Percentiles rank a stretch among this genome's conserved stretches.
Evolutionary conservation across 1,140 invertebrate genomes (phyloP).

Genomic region (Atta texana): DNA sequence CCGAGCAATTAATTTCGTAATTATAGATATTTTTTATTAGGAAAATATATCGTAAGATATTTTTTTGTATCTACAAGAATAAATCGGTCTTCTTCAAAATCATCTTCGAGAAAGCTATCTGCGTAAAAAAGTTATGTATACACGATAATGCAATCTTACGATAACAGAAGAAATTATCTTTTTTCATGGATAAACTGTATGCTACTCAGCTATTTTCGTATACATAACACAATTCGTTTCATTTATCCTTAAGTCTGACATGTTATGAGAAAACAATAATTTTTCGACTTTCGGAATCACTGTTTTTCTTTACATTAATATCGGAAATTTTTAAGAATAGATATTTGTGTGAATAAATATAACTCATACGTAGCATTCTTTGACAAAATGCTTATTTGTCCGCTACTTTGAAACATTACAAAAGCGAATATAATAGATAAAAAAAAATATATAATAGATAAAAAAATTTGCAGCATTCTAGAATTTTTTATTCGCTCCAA

Average conservation of each 20-base stretch:
- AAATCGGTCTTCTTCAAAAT: neutral
- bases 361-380: neutral
- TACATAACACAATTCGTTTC: neutral
- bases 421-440: neutral
- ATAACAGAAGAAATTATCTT: conserved; percentile 9
- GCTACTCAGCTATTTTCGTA: neutral
- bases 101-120: neutral
- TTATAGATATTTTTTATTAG: too few relatives aligned
- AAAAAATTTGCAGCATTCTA: neutral
- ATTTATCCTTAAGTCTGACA: neutral
- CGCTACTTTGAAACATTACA: neutral
- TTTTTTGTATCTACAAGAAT: neutral
- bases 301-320: neutral
- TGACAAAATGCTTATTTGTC: neutral
- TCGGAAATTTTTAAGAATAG: neutral
- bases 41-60: neutral
- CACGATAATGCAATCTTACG: conserved; percentile 2
- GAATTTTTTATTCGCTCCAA: neutral
- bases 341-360: neutral
- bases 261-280: neutral
- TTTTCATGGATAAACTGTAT: neutral
- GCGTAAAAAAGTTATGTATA: neutral
- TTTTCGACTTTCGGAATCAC: neutral
- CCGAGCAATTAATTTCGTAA: too few relatives aligned
- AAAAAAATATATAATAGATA: neutral